Evolutionary conservation across 1,140 invertebrate species (phyloP).

Genomic region (Drosophila ananassae): DNA sequence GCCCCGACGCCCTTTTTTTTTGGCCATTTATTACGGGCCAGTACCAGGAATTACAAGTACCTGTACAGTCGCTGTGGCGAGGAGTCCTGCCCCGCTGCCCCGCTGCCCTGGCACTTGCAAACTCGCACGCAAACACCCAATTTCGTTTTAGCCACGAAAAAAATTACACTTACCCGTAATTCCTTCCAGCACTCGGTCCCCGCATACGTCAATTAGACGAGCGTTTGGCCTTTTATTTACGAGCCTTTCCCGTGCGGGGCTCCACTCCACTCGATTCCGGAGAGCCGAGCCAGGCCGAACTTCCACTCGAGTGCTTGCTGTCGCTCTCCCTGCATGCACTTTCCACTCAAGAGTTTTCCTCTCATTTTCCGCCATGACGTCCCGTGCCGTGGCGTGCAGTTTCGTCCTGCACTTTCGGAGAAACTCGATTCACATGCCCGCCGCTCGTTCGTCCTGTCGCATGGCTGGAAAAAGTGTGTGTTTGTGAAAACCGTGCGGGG

Average conservation of each 20-base stretch:
- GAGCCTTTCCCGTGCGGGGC: constrained; percentile 34
- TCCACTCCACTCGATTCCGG: constrained; percentile 24
- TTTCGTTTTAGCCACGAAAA: constrained; percentile 55
- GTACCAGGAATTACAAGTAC: constrained; percentile 52
- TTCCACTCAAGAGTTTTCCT: constrained; percentile 24
- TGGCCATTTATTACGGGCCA: constrained; percentile 69
- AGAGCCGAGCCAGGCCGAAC: background rate
- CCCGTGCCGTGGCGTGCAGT: constrained; percentile 53
- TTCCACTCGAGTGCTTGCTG: constrained; percentile 16
- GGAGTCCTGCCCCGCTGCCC: background rate
- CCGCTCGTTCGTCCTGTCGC: constrained; percentile 68
- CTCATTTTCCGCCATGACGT: constrained; percentile 9
- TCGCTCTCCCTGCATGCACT: constrained; percentile 17
- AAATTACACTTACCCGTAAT: constrained; percentile 46
- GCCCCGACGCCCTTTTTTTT: constrained; percentile 22
- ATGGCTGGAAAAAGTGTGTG: constrained; percentile 24
- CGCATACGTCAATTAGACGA: constrained; percentile 71
- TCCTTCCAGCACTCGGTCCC: constrained; percentile 28
- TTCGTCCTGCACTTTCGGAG: constrained; percentile 50
- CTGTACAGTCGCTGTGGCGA: background rate
- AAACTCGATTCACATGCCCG: constrained; percentile 67
- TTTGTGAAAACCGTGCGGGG: constrained; percentile 5
- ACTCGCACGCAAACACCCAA: constrained; percentile 72
- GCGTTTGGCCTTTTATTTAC: constrained; percentile 47
- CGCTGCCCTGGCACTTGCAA: background rate